phyloP scores from a whole-genome alignment of 2,113 vertebrate genomes.

The Equus przewalskii region DNA sequence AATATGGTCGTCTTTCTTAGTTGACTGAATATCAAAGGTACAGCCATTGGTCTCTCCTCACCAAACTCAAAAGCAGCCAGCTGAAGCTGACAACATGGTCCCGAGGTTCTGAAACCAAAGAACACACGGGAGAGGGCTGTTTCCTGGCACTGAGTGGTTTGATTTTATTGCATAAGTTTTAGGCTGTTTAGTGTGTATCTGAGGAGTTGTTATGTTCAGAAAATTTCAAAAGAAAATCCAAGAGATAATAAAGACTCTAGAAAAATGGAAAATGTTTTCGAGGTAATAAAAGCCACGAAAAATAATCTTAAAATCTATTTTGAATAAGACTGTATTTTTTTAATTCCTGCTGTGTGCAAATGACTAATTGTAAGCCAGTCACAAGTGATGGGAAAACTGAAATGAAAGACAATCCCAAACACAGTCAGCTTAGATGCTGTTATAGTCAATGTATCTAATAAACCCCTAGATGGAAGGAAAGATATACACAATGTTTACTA shows the following conservation, averaged over 20 bases:
- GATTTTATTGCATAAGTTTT: neutral
- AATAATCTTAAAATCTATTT: conserved; percentile 19
- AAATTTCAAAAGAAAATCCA: conserved; percentile 34
- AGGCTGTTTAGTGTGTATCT: neutral
- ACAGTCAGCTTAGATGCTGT: neutral
- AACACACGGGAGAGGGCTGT: accelerated
- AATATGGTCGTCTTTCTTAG: neutral
- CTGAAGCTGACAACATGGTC: accelerated
- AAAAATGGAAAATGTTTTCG: neutral
- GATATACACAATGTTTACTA: neutral
- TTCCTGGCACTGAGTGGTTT: neutral
- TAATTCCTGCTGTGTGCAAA: neutral
- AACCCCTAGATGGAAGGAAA: neutral
- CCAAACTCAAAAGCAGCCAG: neutral
- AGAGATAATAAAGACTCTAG: neutral
- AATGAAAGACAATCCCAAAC: neutral
- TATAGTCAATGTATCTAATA: neutral
- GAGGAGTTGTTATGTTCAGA: neutral
- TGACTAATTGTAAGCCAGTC: neutral
- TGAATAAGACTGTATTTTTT: conserved; percentile 36
- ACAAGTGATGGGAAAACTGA: neutral
- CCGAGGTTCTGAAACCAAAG: neutral
- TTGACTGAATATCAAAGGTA: accelerated
- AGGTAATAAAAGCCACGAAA: neutral
- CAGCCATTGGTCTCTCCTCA: accelerated